Evolutionary conservation across 2,113 vertebrate species (phyloP).

Genomic region (Cololabis saira): DNA sequence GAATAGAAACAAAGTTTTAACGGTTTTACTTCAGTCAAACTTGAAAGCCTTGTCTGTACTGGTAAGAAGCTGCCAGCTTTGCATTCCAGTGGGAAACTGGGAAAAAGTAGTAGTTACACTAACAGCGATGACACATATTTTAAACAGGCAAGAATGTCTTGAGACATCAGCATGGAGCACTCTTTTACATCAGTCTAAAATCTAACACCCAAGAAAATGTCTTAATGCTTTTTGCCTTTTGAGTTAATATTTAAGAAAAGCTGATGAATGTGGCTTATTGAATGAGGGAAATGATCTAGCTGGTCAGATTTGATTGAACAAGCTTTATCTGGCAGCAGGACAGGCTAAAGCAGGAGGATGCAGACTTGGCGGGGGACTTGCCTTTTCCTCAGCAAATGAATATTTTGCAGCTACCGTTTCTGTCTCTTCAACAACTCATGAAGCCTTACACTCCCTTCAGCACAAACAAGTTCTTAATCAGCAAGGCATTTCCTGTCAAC

Average conservation of each 20-base stretch:
- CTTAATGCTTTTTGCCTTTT: slow-evolving; percentile 41
- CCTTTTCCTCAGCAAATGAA: slow-evolving; percentile 47
- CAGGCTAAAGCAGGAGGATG: no score
- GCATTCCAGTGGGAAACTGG: not conserved
- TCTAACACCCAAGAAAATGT: slow-evolving; percentile 31
- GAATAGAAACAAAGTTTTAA: not conserved
- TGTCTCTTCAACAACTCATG: slow-evolving; percentile 28
- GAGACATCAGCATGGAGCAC: slow-evolving; percentile 8
- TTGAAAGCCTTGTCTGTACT: slow-evolving; percentile 22
- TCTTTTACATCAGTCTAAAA: slow-evolving; percentile 22
- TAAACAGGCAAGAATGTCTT: not conserved
- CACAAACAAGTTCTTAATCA: slow-evolving; percentile 66
- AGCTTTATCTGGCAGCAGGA: slow-evolving; percentile 14
- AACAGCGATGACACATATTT: slow-evolving; percentile 6
- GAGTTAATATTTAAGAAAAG: slow-evolving; percentile 30
- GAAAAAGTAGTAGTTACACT: not conserved
- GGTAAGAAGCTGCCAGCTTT: slow-evolving; percentile 17
- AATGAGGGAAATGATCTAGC: slow-evolving; percentile 20
- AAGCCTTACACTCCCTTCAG: slow-evolving; percentile 26
- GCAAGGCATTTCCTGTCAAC: slow-evolving; percentile 36
- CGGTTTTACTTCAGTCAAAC: slow-evolving; percentile 3
- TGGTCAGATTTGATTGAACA: slow-evolving; percentile 39
- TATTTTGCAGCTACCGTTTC: slow-evolving; percentile 30
- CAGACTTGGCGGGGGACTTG: not conserved
- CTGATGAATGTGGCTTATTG: slow-evolving; percentile 18